Base-by-base conservation (phyloP, 2,797 vertebrate species). In the Scleropages formosus region DNA sequence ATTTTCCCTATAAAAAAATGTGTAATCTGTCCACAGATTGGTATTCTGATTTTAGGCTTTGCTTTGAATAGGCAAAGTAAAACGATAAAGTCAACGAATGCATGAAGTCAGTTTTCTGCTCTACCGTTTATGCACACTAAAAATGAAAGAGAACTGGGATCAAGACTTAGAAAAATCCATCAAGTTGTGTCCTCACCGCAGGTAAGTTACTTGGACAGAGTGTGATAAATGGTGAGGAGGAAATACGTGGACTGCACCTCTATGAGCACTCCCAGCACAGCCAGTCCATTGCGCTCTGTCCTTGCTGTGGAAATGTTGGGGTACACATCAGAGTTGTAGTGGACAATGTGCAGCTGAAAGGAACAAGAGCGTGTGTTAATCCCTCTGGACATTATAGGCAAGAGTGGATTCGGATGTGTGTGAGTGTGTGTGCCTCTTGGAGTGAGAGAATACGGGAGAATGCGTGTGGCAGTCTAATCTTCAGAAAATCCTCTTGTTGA, bases 281-380 rank as follows among this genome's bases (percentile, higher is more conserved):
- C 95, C 87, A 98, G 80, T 4, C 96, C 95, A 0, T 93, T 88
- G 0, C 79, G 83, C 60, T 90, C 89, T 0, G 78, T 88, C 85
- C 90, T 92, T 0, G 96, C 96, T 18, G 86, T 82, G 0, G 87
- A 88, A 76, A 94, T 74, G 59, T 93, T 92, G 62, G 84, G 22
- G 8, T 91, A 96, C 49, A 91, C 90, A 46, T 95, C 94, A 0
- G 92, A 88, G 39, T 98, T 95, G 76, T 94, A 97, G 85, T 97
- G 96, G 8, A 98, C 95, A 10, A 98, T 84, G 26, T 97, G 96
- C 8, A 98, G 89, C 96, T 97, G 87, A 0, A 78, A 70, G 56
- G 78, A 81, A 47, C 24, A 82, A 68, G 60, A 26, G 11, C n/a
- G 9, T n/a, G 16, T 67, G 39, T 62, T 22, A 47, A 26, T 61